Percentiles rank a stretch among this genome's conserved stretches.
These are phyloP conservation scores for Nebria salina DNA, from an alignment of 2,888 invertebrate genomes.

Conservation along the genomic window DNA sequence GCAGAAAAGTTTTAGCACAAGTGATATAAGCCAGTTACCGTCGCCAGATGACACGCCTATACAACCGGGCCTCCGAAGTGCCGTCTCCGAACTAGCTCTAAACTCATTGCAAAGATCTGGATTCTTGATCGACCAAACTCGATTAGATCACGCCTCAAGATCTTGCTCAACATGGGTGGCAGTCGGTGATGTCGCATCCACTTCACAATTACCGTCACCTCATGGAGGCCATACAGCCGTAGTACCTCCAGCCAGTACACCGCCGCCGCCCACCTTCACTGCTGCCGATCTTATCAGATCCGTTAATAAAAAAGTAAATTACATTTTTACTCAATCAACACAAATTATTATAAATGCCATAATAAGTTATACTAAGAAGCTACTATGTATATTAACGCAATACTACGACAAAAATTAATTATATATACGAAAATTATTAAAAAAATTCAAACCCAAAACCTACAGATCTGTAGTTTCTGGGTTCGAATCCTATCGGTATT, in stretches of 20 bases:
- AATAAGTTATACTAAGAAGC: too few species aligned
- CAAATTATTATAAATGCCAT: too few species aligned
- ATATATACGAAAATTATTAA: too few species aligned
- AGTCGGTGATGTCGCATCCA: slow-evolving; percentile 78
- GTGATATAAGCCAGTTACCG: slow-evolving; percentile 74
- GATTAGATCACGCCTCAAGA: slow-evolving; percentile 65
- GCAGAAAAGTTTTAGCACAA: slow-evolving; percentile 86
- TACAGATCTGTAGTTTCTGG: too few species aligned
- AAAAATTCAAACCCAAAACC: too few species aligned
- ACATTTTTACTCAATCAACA: too few species aligned
- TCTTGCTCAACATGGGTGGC: slow-evolving; percentile 90
- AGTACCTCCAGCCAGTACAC: slow-evolving; percentile 57
- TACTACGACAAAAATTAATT: too few species aligned
- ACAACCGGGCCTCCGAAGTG: slow-evolving; percentile 58
- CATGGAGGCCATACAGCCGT: slow-evolving; percentile 68
- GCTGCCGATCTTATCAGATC: slow-evolving; percentile 76
- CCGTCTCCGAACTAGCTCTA: slow-evolving; percentile 70
- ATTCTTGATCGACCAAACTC: slow-evolving; percentile 62
- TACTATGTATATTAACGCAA: too few species aligned
- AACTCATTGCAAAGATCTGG: slow-evolving; percentile 67
- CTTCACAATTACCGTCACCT: slow-evolving; percentile 85
- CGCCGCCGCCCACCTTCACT: slow-evolving; percentile 69
- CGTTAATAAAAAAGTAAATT: slow-evolving; percentile 78
- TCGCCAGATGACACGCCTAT: slow-evolving; percentile 63
- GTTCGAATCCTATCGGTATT: too few species aligned